phyloP scores from a whole-genome alignment of 2,113 vertebrate species.

The Dicaeum eximium region DNA sequence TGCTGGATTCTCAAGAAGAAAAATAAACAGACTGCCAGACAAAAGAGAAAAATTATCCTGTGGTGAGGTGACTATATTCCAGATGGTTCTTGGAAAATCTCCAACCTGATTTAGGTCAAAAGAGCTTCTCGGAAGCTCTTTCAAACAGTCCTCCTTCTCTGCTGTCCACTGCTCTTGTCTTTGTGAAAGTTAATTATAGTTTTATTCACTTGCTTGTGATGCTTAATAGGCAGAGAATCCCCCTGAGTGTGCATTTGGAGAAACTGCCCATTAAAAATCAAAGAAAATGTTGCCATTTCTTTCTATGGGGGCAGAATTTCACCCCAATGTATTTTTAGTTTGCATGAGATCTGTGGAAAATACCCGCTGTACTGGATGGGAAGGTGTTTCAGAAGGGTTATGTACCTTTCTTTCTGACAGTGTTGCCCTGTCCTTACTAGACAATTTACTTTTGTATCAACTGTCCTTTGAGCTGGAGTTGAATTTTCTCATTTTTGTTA shows the following conservation, averaged over 20 bases:
- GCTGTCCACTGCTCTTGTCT: neutral
- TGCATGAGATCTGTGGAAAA: neutral
- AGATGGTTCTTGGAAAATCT: slow-evolving; percentile 21
- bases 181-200: neutral
- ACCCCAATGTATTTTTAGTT: neutral
- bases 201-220: neutral
- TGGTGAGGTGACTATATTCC: neutral
- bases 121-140: neutral
- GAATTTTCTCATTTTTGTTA: slow-evolving; percentile 1
- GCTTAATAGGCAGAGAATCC: neutral
- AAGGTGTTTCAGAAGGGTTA: neutral
- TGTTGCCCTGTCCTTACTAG: neutral
- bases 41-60: neutral
- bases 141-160: neutral
- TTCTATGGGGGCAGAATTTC: neutral
- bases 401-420: neutral
- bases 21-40: slow-evolving; percentile 11
- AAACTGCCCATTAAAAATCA: neutral
- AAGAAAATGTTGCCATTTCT: neutral
- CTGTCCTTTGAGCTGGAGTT: neutral
- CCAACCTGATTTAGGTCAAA: neutral
- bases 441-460: neutral
- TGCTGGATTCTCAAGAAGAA: slow-evolving; percentile 5
- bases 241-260: neutral
- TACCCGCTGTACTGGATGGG: neutral